These are phyloP conservation scores for Diplolepis rosae DNA, from an alignment of 2,888 invertebrate species.

Conservation along the genomic window DNA sequence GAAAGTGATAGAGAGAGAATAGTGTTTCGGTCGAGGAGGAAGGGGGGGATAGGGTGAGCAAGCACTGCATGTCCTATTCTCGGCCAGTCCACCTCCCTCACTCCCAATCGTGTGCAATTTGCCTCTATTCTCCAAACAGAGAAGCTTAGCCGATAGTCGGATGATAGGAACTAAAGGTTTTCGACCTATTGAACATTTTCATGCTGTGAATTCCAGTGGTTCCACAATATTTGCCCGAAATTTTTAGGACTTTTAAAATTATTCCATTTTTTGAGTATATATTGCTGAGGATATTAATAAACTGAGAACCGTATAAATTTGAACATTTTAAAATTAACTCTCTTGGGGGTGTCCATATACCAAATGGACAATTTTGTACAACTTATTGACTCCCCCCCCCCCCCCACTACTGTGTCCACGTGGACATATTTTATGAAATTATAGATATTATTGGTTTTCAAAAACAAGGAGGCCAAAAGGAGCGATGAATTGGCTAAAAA, in stretches of 20 bases:
- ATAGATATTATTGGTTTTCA: too few species aligned
- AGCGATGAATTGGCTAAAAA: too few species aligned
- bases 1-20: conserved; percentile 24
- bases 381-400: too few species aligned
- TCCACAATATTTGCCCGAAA: neutral
- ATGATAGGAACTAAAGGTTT: conserved; percentile 45
- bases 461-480: too few species aligned
- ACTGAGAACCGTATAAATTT: too few species aligned
- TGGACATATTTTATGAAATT: too few species aligned
- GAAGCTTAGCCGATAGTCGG: conserved; percentile 47
- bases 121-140: conserved; percentile 49
- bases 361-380: too few species aligned
- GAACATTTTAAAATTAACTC: too few species aligned
- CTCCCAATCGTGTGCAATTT: conserved; percentile 51
- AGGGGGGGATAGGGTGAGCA: conserved; percentile 35
- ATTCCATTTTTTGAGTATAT: too few species aligned
- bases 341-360: too few species aligned
- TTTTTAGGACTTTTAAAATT: neutral
- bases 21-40: conserved; percentile 28
- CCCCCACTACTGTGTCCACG: too few species aligned
- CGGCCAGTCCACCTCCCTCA: conserved; percentile 48
- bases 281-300: too few species aligned
- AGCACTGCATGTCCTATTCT: conserved; percentile 46
- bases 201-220: conserved; percentile 27
- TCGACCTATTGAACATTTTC: conserved; percentile 52